Percentiles rank a stretch among this genome's conserved stretches.
phyloP scores from a whole-genome alignment of 92 coral and sea anemone species.

The Palythoa grandiflora region DNA sequence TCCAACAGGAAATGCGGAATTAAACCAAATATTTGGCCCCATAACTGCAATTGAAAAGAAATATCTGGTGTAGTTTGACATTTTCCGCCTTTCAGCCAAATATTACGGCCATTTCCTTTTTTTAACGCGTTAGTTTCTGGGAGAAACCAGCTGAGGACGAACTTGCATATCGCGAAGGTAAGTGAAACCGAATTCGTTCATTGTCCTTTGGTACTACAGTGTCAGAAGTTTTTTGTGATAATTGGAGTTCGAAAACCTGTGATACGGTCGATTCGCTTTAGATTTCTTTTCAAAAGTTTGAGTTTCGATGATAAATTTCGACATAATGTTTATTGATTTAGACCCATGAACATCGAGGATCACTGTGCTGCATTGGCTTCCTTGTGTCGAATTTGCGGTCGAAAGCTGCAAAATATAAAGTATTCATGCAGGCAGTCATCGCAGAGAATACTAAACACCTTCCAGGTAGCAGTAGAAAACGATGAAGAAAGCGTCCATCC shows the following conservation, averaged over 20 bases:
- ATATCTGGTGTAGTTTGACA: neutral
- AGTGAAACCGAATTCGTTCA: conserved; percentile 9
- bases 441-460: conserved; percentile 7
- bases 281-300: conserved; percentile 12
- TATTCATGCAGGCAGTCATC: conserved; percentile 23
- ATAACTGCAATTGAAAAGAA: neutral
- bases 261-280: conserved; percentile 4
- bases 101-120: neutral
- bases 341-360: conserved; percentile 35
- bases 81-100: conserved; percentile 7
- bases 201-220: conserved; percentile 1
- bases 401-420: conserved; percentile 6
- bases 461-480: neutral
- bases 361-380: conserved; percentile 26
- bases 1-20: conserved; percentile 5
- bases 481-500: conserved; percentile 26
- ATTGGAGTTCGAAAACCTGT: neutral
- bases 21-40: conserved; percentile 1
- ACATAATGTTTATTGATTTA: conserved; percentile 2
- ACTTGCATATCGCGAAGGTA: conserved; percentile 8
- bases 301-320: conserved; percentile 42
- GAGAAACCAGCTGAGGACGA: conserved; percentile 21
- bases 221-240: conserved; percentile 23
- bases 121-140: conserved; percentile 11
- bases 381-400: conserved; percentile 30